Percentiles rank a stretch among this genome's conserved stretches.
Evolutionary conservation across 1,140 invertebrate species (phyloP).

Genomic region (Ericerus pela): DNA sequence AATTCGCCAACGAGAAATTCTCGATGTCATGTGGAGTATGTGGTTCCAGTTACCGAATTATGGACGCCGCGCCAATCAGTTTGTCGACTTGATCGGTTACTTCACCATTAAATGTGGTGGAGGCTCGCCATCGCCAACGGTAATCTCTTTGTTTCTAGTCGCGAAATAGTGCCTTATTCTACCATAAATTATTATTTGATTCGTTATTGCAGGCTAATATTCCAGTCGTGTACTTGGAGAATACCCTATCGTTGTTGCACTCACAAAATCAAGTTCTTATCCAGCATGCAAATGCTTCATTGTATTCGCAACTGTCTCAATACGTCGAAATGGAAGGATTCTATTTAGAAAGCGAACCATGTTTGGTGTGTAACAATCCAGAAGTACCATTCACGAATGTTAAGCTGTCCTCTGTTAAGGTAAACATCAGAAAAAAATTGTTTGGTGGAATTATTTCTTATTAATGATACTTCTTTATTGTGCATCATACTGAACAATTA

Average conservation of each 20-base stretch:
- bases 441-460: no score
- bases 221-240: constrained; percentile 62
- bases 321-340: constrained; percentile 91
- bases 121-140: constrained; percentile 24
- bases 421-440: no score
- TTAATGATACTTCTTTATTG: no score
- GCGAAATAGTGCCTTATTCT: not conserved
- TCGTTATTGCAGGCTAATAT: constrained; percentile 26
- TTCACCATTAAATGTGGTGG: constrained; percentile 57
- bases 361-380: constrained; percentile 92
- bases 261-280: constrained; percentile 75
- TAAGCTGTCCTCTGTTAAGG: constrained; percentile 85
- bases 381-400: constrained; percentile 83
- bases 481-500: no score
- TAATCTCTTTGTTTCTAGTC: not conserved
- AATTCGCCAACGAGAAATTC: constrained; percentile 56
- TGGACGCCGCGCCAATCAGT: constrained; percentile 85
- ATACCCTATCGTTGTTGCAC: constrained; percentile 67
- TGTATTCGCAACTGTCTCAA: constrained; percentile 80
- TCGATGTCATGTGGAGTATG: constrained; percentile 74
- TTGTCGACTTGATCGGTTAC: constrained; percentile 89
- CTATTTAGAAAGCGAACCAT: constrained; percentile 92
- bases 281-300: constrained; percentile 82
- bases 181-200: not conserved
- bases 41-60: constrained; percentile 84